Conservation (phyloP, 2,888 invertebrate species). For the Oscheius sp. region DNA sequence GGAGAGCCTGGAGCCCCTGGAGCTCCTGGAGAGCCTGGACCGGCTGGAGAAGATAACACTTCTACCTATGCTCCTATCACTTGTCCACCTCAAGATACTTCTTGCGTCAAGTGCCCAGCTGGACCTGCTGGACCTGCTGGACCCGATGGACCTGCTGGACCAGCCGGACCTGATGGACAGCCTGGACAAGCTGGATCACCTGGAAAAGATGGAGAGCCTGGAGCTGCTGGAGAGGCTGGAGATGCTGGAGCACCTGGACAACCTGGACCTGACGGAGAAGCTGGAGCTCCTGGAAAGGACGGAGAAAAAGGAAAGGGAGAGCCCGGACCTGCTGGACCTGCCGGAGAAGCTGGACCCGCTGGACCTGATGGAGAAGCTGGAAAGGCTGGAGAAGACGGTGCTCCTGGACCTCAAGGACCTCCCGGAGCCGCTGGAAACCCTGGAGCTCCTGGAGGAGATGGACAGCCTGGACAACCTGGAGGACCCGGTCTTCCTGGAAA, state of each 20-base stretch:
- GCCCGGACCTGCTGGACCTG: conserved; percentile 55
- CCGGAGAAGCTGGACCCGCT: conserved; percentile 56
- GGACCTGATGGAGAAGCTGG: conserved; percentile 56
- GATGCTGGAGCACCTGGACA: conserved; percentile 51
- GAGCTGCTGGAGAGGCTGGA: conserved; percentile 55
- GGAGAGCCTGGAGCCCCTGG: conserved; percentile 57
- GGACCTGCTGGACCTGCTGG: conserved; percentile 65
- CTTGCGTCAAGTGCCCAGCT: conserved; percentile 63
- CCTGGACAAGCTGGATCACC: conserved; percentile 51
- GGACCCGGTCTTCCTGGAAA: conserved; percentile 38
- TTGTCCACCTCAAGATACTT: conserved; percentile 49
- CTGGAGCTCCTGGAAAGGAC: conserved; percentile 45
- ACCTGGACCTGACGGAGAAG: conserved; percentile 36
- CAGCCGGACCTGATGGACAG: conserved; percentile 54
- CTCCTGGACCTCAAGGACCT: conserved; percentile 56
- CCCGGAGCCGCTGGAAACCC: conserved; percentile 56
- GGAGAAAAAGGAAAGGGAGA: conserved; percentile 34
- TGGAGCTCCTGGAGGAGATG: conserved; percentile 51
- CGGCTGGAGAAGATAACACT: conserved; percentile 55
- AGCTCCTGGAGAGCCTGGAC: conserved; percentile 57
- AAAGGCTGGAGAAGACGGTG: conserved; percentile 52
- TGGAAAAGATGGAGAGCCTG: conserved; percentile 56
- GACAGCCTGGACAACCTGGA: conserved; percentile 47
- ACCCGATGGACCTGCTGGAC: conserved; percentile 57
- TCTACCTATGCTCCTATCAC: conserved; percentile 54